Evolutionary conservation across 2,113 vertebrate genomes (phyloP), one percentile per base, ranked within the genome.

Genomic region (Cavia porcellus): DNA sequence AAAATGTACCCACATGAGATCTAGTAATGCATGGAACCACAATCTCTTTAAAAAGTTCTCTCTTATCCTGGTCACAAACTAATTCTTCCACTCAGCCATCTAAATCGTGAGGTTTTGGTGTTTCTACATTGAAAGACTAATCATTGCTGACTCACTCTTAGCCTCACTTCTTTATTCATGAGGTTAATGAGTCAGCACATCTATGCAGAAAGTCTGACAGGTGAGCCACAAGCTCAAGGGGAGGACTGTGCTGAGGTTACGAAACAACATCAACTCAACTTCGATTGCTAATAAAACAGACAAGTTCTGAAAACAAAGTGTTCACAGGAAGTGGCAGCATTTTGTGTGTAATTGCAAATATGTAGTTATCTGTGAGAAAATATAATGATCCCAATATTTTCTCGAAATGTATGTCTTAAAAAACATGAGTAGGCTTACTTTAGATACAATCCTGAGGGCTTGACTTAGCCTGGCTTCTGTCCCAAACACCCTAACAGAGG

Each of bases 341-440:
- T 92, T 75, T 72, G 28, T 52, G 24, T 80, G 13, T n/a, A 80
- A 92, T 66, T 92, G 64, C 6, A 80, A 92, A 91, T 52, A 4
- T 74, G 86, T 92, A 61, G 77, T 81, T 94, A 75, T 72, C 72
- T 81, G 17, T 61, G 62, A 79, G 70, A 80, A 94, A 94, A 93
- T 1, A 57, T 38, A 83, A 89, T 47, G 15, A 94, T 72, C 94
- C 57, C 66, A 79, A 75, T 89, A 1, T 20, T 92, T 88, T 20
- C 81, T 77, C 95, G 28, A 96, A 95, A 42, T 59, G 15, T 72
- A 88, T 89, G 22, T 68, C 30, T 24, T 57, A 32, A 85, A 47
- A 5, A 81, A 90, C 38, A 61, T 28, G 24, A 1, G 28, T 25
- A 87, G 47, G 42, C 19, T 84, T 87, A 83, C 89, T 86, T 95